These are phyloP conservation scores for Myiopsitta monachus DNA, from an alignment of 2,113 vertebrate genomes.

Conservation along the genomic window DNA sequence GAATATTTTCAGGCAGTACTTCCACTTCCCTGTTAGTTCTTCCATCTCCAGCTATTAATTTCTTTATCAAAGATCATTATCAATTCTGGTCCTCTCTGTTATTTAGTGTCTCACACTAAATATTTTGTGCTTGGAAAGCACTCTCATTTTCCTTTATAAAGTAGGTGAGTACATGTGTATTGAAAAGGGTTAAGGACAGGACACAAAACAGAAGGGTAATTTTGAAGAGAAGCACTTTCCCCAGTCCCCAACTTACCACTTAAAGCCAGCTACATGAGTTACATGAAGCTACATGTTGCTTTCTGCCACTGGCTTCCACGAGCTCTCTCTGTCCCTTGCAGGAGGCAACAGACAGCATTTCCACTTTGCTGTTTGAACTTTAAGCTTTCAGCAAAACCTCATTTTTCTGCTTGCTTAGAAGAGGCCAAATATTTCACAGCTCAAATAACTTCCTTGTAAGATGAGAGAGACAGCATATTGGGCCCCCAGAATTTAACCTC, in stretches of 20 bases:
- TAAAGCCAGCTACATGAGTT: neutral
- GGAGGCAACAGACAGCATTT: neutral
- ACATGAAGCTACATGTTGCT: neutral
- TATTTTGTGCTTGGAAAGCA: neutral
- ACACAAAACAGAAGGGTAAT: neutral
- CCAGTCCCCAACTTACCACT: neutral
- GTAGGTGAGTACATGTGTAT: fast-evolving
- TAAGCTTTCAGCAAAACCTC: neutral
- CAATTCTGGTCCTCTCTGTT: neutral
- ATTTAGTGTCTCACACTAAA: neutral
- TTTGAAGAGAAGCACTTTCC: neutral
- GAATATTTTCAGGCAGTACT: neutral
- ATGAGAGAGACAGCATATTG: neutral
- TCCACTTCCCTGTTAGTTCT: neutral
- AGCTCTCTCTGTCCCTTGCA: neutral
- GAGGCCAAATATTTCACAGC: neutral
- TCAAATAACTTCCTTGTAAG: neutral
- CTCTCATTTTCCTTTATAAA: neutral
- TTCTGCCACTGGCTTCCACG: neutral
- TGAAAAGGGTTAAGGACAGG: neutral
- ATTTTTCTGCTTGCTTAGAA: neutral
- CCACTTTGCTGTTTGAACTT: neutral
- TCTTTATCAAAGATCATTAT: neutral
- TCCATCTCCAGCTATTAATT: neutral
- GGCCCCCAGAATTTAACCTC: neutral